These are phyloP conservation scores for Nesometra sesokonis DNA, from an alignment of 35 echinoderm and acorn worm genomes.

Conservation along the genomic window DNA sequence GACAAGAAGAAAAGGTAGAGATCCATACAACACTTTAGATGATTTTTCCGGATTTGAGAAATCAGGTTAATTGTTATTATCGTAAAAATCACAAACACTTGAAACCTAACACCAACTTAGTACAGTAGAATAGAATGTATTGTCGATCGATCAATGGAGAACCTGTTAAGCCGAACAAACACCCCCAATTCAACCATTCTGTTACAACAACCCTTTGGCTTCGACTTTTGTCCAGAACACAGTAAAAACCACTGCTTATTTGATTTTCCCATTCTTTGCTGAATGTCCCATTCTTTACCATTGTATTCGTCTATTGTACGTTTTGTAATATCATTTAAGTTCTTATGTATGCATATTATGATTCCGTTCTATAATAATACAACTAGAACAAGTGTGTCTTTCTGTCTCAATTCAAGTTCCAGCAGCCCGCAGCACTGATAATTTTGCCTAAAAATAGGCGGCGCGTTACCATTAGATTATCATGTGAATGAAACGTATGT, in stretches of 20 bases:
- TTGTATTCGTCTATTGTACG: background rate
- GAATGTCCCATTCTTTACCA: background rate
- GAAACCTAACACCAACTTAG: background rate
- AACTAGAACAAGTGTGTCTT: too few relatives aligned
- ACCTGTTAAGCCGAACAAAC: background rate
- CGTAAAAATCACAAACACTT: background rate
- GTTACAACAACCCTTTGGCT: background rate
- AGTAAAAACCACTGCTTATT: background rate
- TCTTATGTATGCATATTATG: background rate
- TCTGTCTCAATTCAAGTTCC: too few relatives aligned
- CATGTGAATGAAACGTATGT: too few relatives aligned
- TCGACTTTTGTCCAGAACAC: background rate
- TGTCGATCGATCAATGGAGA: background rate
- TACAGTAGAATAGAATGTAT: background rate
- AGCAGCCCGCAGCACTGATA: too few relatives aligned
- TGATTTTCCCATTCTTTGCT: background rate
- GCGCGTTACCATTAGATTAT: too few relatives aligned
- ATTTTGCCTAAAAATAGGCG: too few relatives aligned
- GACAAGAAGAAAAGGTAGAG: background rate
- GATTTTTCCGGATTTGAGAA: background rate
- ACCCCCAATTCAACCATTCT: background rate
- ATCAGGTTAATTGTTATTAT: background rate
- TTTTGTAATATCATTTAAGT: slow-evolving; percentile 1
- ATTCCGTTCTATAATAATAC: too few relatives aligned
- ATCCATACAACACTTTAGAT: background rate